A percentile compares a stretch with the other conserved stretches of the same genome.
Conservation (phyloP, 2,113 vertebrate genomes). For the Leptodactylus fuscus region DNA sequence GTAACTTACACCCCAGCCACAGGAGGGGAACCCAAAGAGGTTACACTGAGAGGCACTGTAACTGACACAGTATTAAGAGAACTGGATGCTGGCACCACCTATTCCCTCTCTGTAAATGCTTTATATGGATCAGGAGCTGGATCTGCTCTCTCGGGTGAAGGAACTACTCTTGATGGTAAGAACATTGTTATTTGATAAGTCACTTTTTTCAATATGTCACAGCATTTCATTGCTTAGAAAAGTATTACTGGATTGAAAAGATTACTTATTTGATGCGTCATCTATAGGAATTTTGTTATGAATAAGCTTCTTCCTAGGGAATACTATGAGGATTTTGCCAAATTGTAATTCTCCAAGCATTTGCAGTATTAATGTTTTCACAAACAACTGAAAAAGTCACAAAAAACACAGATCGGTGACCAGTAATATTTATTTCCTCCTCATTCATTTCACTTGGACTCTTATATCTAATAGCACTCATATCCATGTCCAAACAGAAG, state of each 20-base stretch:
- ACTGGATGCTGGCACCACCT: constrained; percentile 84
- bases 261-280: not conserved
- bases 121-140: constrained; percentile 87
- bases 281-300: not conserved
- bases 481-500: too few species aligned
- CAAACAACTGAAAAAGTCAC: too few species aligned
- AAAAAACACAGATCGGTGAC: too few species aligned
- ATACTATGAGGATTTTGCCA: too few species aligned
- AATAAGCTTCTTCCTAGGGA: too few species aligned
- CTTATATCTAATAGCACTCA: too few species aligned
- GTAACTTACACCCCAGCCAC: constrained; percentile 82
- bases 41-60: constrained; percentile 80
- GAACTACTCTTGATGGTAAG: constrained; percentile 95
- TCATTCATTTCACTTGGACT: too few species aligned
- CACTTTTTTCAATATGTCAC: not conserved
- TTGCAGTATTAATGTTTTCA: too few species aligned
- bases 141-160: constrained; percentile 86
- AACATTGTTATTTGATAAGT: not conserved
- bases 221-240: not conserved
- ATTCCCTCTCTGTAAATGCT: constrained; percentile 89
- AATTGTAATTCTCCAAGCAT: too few species aligned
- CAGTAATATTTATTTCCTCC: too few species aligned
- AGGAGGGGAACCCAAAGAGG: constrained; percentile 87
- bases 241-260: not conserved
- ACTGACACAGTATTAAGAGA: constrained; percentile 80